Base-by-base conservation (phyloP, 2,888 invertebrate species). In the Acronicta leporina region DNA sequence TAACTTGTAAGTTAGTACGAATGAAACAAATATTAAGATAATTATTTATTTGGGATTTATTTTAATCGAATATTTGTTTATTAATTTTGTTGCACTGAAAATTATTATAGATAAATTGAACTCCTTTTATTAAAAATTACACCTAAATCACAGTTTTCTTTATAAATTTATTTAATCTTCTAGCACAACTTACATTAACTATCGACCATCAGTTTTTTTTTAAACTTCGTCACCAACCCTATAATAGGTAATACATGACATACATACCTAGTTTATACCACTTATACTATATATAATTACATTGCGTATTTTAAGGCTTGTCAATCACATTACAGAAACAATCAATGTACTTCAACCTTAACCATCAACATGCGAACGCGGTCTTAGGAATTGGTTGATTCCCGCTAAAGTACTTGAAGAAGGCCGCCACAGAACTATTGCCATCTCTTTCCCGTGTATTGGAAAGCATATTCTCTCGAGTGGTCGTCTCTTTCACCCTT, bases 341-440 rank as follows among this genome's bases (percentile, higher is more conserved):
- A 46, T 61, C 35, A 49, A 62, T 60, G 57, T 55, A 71, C 55
- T 49, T 54, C 51, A 57, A 48, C 44, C 63, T 69, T 25, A 27
- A 33, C 57, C 47, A 70, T 61, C 61, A 61, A 57, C 48, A 55
- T 52, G 61, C 55, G 64, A 59, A 59, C 30, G 41, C 47, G 20
- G 48, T 43, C 42, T 58, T 57, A 48, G 59, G 46, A 41, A 63
- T 51, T 33, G 46, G 48, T 44, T n/a, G 41, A 48, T 63, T 64
- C 42, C 42, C 53, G 7, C 55, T 58, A 53, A 75, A 66, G 44
- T 67, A 68, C 44, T 59, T 69, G 27, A 74, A 80, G 42, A 80
- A 80, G 2, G 54, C 67, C 38, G 68, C 69, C n/a, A 80, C 79
- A 35, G 79, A 73, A 61, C 42, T 62, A 33, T 43, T 49, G 35